Base-by-base conservation (phyloP, 2,888 invertebrate species). In the Sphaerophoria rueppellii region DNA sequence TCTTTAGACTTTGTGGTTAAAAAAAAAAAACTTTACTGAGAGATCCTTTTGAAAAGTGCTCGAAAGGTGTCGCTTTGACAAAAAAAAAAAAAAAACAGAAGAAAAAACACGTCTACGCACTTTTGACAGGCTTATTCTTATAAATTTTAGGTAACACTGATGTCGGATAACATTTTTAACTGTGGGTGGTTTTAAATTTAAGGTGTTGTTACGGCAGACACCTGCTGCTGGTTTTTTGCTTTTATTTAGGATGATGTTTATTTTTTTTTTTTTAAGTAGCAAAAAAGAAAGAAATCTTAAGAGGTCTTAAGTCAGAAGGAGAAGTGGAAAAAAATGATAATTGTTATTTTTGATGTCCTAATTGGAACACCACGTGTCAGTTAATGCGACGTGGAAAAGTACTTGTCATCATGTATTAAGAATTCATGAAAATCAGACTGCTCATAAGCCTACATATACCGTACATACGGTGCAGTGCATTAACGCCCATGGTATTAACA, bases 101-200 rank as follows among this genome's bases (percentile, higher is more conserved):
- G 1, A 24, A 24, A 50, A 16, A n/a, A 40, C 16, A 40, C 6
- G 6, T 24, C 4, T 60, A 54, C 16, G 50, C 52, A 57, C 63
- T 63, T 77, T 78, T 80, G 75, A 74, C 74, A 67, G 67, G 63
- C 58, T 32, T 11, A 80, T 83, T 83, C 80, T 71, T 83, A 24
- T 24, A 24, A 24, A 24, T 40, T 40, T 6, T 40, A 9, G 6
- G 9, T 40, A 50, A 12, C 79, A 70, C 60, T 61, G 54, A 40
- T 75, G 52, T 61, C 0, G 43, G 11, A 43, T 4, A 43, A 24
- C 24, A 24, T 24, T 65, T 67, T 52, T 52, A 37, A 63, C 70
- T 69, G 58, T 2, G 24, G 37, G 24, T 58, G 12, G 16, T 46
- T 57, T 65, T n/a, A 63, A 58, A 82, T 67, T 78, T 63, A 63